Evolutionary conservation across 2,888 invertebrate species (phyloP).

Genomic region (Antheraea yamamai): DNA sequence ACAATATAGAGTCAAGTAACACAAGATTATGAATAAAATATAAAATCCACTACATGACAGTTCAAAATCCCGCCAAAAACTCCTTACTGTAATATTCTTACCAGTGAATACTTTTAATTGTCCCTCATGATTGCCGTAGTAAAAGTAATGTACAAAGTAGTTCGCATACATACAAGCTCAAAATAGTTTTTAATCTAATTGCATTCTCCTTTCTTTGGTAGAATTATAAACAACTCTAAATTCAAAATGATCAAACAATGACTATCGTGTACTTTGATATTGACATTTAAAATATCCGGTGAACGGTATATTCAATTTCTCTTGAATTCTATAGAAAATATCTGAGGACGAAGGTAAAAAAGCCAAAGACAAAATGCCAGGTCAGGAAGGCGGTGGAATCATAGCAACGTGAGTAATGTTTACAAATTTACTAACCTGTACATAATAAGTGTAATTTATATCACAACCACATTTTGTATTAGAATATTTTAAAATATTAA

Average conservation of each 20-base stretch:
- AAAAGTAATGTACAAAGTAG: not conserved
- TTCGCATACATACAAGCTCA: not conserved
- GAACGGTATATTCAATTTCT: conserved; percentile 1
- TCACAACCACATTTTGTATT: not conserved
- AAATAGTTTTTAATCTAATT: not conserved
- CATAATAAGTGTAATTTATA: not conserved
- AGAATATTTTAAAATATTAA: not conserved
- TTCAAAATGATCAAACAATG: conserved; percentile 7
- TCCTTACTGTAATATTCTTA: too few relatives aligned
- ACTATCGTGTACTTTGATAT: conserved; percentile 4
- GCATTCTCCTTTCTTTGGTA: not conserved
- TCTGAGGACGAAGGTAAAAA: not conserved
- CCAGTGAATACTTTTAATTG: too few relatives aligned
- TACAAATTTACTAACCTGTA: not conserved
- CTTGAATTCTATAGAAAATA: not conserved
- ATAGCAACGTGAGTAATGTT: conserved; percentile 10
- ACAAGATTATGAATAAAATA: too few relatives aligned
- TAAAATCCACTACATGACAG: too few relatives aligned
- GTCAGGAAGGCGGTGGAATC: conserved; percentile 15
- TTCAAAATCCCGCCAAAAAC: too few relatives aligned
- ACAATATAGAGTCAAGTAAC: too few relatives aligned
- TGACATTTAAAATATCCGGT: not conserved
- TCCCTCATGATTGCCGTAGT: not conserved
- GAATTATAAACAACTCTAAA: conserved; percentile 7
- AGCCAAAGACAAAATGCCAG: not conserved